Evolutionary conservation across 2,797 vertebrate species (phyloP), one percentile per base, ranked within the genome.

Genomic region (Brachyrhaphis roseni): DNA sequence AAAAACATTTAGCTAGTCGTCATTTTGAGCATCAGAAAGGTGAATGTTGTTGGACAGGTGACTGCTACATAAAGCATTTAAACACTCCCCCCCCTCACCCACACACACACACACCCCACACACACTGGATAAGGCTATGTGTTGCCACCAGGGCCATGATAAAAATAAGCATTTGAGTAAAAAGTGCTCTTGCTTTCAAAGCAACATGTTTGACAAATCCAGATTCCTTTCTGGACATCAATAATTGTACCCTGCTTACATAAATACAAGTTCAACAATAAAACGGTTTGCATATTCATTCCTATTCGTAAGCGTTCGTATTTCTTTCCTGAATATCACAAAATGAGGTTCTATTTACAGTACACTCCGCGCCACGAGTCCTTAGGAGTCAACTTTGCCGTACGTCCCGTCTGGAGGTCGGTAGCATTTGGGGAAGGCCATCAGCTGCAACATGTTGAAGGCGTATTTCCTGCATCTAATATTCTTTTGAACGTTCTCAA

Each of bases 401-500:
- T 99, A 99, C 71, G 98, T 99, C 79, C 98, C 98, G 83, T 99
- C 98, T 10, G 98, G 98, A 87, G 98, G 98, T 90, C 98, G 94
- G 96, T 99, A 99, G 96, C 93, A 96, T 96, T 98, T 99, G 91
- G 98, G 98, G 92, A 99, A 99, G 92, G 97, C 97, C 97, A 99
- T 97, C 96, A 99, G 97, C 94, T 99, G 98, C 91, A 99, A 95
- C 94, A 97, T 95, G 97, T 99, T 99, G 97, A 99, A 99, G 94
- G 98, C 98, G 94, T 99, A 99, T 91, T 99, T 99, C 95, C 98
- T 98, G 97, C 98, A 97, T 94, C 95, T 97, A 95, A 99, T 96
- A 95, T 99, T 99, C 97, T 99, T 99, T 97, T 98, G 96, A 88
- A 98, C 98, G 94, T 99, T 99, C 93, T 99, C 98, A 97, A 99